phyloP scores from a whole-genome alignment of 1,140 invertebrate species.

The Phocides pigmalion region DNA sequence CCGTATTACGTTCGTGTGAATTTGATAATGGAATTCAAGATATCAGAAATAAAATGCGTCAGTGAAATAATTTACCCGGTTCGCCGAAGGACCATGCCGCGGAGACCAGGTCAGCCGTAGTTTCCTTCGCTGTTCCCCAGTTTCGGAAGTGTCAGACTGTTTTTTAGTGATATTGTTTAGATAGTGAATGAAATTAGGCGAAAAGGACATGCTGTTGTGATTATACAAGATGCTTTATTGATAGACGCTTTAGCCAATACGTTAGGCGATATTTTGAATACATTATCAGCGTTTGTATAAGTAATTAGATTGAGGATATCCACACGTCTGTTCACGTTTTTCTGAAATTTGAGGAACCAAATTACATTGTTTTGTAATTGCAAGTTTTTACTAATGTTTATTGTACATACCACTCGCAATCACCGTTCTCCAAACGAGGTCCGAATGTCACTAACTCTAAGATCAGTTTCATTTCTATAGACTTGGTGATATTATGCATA shows the following conservation, averaged over 20 bases:
- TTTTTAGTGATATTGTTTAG: constrained; percentile 76
- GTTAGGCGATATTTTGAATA: constrained; percentile 76
- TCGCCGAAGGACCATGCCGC: constrained; percentile 56
- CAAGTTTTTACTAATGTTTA: constrained; percentile 62
- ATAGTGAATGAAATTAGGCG: constrained; percentile 71
- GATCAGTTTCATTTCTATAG: constrained; percentile 7
- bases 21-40: constrained; percentile 46
- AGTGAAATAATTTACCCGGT: constrained; percentile 71
- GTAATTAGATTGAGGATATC: constrained; percentile 38
- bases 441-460: constrained; percentile 19
- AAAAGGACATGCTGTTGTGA: constrained; percentile 73
- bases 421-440: constrained; percentile 20
- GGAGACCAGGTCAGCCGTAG: constrained; percentile 77
- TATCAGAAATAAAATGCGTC: constrained; percentile 41
- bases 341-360: constrained; percentile 65
- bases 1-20: constrained; percentile 30
- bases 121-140: constrained; percentile 79
- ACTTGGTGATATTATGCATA: constrained; percentile 15
- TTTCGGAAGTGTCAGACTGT: constrained; percentile 80
- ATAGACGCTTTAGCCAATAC: constrained; percentile 77
- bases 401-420: constrained; percentile 53
- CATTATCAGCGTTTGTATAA: constrained; percentile 67
- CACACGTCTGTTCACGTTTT: constrained; percentile 62
- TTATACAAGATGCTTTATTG: constrained; percentile 79
- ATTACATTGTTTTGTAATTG: constrained; percentile 58